Conservation (phyloP, 2,888 invertebrate genomes). For the Dicranocentrus wangi region DNA sequence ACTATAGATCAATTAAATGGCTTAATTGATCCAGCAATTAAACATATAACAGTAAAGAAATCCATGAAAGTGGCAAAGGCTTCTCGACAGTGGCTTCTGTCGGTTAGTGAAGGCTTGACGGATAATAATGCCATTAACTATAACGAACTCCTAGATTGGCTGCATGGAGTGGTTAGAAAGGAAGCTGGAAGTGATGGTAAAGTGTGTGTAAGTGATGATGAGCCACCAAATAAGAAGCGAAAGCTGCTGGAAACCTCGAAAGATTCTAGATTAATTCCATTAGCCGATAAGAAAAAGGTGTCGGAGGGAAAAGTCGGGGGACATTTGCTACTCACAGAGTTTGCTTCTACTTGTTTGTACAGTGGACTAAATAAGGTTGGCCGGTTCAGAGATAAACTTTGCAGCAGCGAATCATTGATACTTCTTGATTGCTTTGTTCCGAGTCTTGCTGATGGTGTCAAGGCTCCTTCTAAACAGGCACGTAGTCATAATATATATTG, state of each 20-base stretch:
- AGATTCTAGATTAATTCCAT: constrained; percentile 58
- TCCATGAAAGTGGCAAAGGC: constrained; percentile 65
- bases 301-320: constrained; percentile 56
- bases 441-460: constrained; percentile 56
- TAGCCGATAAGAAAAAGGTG: constrained; percentile 45
- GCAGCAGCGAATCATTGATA: background rate
- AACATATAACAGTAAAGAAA: constrained; percentile 60
- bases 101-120: constrained; percentile 65
- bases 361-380: constrained; percentile 62
- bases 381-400: constrained; percentile 36
- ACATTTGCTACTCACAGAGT: constrained; percentile 61
- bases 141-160: constrained; percentile 60
- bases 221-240: constrained; percentile 44
- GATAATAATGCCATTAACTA: constrained; percentile 58
- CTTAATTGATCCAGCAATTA: constrained; percentile 62
- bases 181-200: background rate
- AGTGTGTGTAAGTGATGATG: background rate
- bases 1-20: constrained; percentile 38
- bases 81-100: constrained; percentile 62
- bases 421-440: constrained; percentile 59
- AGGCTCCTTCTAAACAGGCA: constrained; percentile 65
- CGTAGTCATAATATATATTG: too few species aligned
- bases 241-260: constrained; percentile 61
- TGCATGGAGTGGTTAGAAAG: constrained; percentile 38
- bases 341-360: constrained; percentile 63